A percentile compares a stretch with the other conserved stretches of the same genome.
phyloP scores from a whole-genome alignment of 2,113 vertebrate genomes.

The Gnathonemus echidnorhynchus region DNA sequence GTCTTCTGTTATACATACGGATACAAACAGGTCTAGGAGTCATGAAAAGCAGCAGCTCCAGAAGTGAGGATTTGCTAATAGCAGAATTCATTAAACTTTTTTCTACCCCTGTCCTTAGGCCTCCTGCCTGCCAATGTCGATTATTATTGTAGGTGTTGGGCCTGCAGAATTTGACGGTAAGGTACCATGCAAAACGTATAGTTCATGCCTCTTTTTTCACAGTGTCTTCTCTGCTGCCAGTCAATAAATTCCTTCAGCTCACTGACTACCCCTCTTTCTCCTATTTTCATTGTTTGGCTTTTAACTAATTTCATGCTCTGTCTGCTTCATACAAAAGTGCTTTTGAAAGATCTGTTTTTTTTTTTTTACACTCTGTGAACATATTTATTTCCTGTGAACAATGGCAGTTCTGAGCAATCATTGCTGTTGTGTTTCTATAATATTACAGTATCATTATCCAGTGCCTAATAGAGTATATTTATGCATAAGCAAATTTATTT shows the following conservation, averaged over 20 bases:
- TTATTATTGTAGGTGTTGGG: slow-evolving; percentile 78
- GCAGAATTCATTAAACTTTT: background rate
- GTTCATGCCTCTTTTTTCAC: background rate
- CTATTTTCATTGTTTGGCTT: background rate
- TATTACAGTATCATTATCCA: background rate
- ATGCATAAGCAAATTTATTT: background rate
- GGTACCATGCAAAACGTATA: slow-evolving; percentile 21
- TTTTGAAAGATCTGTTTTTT: background rate
- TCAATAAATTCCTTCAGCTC: background rate
- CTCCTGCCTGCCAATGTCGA: slow-evolving; percentile 72
- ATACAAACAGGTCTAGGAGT: background rate
- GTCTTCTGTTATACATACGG: too few species aligned
- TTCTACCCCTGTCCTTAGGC: slow-evolving; percentile 49
- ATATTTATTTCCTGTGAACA: background rate
- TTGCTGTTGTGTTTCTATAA: background rate
- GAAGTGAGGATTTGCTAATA: background rate
- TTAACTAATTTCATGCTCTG: background rate
- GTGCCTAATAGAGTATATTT: background rate
- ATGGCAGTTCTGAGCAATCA: background rate
- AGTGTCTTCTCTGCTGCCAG: slow-evolving; percentile 19
- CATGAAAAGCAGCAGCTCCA: background rate
- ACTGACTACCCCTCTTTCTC: background rate
- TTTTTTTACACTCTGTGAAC: background rate
- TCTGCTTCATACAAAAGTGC: background rate
- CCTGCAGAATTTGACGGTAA: slow-evolving; percentile 78